These are phyloP conservation scores for Heliconius hermathena DNA, from an alignment of 1,140 invertebrate genomes.

Conservation along the genomic window DNA sequence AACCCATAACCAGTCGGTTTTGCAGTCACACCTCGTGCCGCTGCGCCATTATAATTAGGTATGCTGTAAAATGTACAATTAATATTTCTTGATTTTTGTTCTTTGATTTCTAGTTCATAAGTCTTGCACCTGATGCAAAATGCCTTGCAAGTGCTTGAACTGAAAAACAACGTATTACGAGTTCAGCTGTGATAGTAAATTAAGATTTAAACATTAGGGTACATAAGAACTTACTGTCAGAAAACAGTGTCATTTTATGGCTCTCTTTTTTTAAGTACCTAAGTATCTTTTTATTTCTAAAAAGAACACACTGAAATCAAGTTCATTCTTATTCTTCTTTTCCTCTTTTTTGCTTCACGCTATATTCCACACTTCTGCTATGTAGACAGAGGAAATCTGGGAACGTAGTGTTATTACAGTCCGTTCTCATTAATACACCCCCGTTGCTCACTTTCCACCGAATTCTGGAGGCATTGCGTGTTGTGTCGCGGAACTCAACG, in stretches of 20 bases:
- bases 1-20: too few species aligned
- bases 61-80: not conserved
- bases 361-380: too few species aligned
- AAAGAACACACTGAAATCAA: not conserved
- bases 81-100: not conserved
- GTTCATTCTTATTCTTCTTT: too few species aligned
- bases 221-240: constrained; percentile 17
- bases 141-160: not conserved
- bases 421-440: too few species aligned
- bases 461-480: too few species aligned
- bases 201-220: constrained; percentile 15
- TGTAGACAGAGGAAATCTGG: too few species aligned
- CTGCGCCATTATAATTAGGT: too few species aligned
- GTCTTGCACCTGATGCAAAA: not conserved
- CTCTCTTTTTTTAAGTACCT: not conserved
- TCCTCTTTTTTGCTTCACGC: too few species aligned
- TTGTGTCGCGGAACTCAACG: too few species aligned
- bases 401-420: too few species aligned
- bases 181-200: not conserved
- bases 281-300: not conserved
- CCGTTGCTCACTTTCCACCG: too few species aligned
- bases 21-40: too few species aligned
- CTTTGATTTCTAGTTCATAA: not conserved
- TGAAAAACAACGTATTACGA: not conserved
- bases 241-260: not conserved